Conservation (phyloP, 2,113 vertebrate species). For the Alexandromys fortis region DNA sequence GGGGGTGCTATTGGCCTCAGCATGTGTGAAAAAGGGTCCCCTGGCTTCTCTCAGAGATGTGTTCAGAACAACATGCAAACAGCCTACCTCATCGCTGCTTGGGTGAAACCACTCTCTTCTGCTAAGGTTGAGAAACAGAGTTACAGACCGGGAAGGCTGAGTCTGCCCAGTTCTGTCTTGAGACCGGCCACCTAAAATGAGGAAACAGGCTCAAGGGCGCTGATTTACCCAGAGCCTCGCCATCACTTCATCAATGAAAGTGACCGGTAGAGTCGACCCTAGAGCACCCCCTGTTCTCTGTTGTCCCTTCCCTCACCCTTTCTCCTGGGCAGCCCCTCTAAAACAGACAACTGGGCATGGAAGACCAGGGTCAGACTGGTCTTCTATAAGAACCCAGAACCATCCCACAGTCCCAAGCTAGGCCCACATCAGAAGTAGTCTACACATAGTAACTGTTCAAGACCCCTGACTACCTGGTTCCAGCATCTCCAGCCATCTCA, state of each 20-base stretch:
- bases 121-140: background rate
- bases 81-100: background rate
- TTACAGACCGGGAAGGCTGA: background rate
- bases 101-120: background rate
- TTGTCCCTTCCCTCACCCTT: background rate
- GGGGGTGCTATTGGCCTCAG: too few species aligned
- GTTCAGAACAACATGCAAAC: background rate
- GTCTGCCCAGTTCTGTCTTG: background rate
- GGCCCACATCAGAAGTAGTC: background rate
- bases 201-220: background rate
- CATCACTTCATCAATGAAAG: background rate
- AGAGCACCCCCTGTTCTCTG: background rate
- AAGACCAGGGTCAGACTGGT: background rate
- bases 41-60: background rate
- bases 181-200: background rate
- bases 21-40: accelerated
- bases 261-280: background rate
- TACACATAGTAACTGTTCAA: background rate
- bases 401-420: background rate
- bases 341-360: background rate
- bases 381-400: background rate
- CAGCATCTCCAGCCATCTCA: too few species aligned
- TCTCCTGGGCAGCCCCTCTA: background rate
- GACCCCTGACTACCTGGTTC: background rate
- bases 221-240: background rate